A percentile compares a stretch with the other conserved stretches of the same genome.
Evolutionary conservation across 2,797 vertebrate species (phyloP).

Genomic region (Sarcoramphus papa): DNA sequence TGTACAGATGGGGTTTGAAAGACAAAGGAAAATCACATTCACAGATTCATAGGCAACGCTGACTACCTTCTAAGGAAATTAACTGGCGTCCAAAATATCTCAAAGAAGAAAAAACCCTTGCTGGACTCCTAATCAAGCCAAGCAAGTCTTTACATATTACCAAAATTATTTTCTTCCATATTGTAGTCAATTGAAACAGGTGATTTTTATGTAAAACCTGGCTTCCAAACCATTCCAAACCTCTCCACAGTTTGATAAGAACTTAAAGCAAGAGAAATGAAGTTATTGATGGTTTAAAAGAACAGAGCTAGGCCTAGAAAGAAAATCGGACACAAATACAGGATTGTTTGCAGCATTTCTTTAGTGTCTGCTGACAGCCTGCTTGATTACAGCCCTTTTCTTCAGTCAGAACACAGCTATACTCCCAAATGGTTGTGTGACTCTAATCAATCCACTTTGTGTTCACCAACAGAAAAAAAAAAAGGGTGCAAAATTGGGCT

Average conservation of each 20-base stretch:
- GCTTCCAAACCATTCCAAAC: background rate
- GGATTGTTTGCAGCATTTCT: background rate
- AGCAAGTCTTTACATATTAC: background rate
- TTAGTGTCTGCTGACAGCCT: background rate
- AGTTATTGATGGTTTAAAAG: background rate
- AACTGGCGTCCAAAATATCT: background rate
- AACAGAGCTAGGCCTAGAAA: background rate
- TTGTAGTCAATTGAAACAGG: background rate
- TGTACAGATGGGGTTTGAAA: background rate
- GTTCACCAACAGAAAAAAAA: background rate
- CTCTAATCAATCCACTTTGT: background rate
- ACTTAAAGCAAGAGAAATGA: background rate
- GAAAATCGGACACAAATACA: background rate
- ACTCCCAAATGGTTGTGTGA: background rate
- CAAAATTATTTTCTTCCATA: background rate
- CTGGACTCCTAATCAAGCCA: background rate
- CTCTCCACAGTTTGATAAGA: background rate
- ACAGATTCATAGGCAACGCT: background rate
- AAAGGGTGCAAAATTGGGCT: background rate
- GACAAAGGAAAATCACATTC: background rate
- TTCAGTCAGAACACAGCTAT: background rate
- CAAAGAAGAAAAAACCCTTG: background rate
- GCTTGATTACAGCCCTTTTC: slow-evolving; percentile 2
- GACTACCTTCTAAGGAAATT: background rate
- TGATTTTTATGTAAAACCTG: background rate